A percentile compares a stretch with the other conserved stretches of the same genome.
These are phyloP conservation scores for Cryptus viduatorius DNA, from an alignment of 2,888 invertebrate genomes.

Conservation along the genomic window DNA sequence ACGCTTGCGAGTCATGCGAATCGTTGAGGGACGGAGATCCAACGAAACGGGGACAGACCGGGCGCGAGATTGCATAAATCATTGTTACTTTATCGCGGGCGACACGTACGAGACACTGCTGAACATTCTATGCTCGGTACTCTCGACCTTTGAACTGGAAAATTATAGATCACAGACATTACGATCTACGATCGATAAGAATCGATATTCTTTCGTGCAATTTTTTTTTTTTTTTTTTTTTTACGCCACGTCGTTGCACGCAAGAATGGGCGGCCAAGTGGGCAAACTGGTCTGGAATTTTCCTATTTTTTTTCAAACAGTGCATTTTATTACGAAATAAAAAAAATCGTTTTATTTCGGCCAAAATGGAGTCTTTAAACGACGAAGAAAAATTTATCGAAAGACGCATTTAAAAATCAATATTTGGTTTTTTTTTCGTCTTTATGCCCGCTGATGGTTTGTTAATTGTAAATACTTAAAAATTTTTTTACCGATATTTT, in stretches of 20 bases:
- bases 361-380: too few species aligned
- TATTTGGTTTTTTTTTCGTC: too few species aligned
- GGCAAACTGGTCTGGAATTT: too few species aligned
- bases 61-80: slow-evolving; percentile 54
- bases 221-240: too few species aligned
- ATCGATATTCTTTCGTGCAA: slow-evolving; percentile 20
- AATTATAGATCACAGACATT: slow-evolving; percentile 52
- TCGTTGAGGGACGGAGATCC: slow-evolving; percentile 18
- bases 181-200: slow-evolving; percentile 45
- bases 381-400: too few species aligned
- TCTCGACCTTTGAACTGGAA: slow-evolving; percentile 54
- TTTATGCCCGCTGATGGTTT: too few species aligned
- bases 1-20: slow-evolving; percentile 54
- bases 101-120: not conserved
- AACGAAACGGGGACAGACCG: slow-evolving; percentile 51
- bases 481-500: too few species aligned
- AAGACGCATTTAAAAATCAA: too few species aligned
- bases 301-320: too few species aligned
- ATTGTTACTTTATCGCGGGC: slow-evolving; percentile 49
- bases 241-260: not conserved
- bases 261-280: not conserved
- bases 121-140: not conserved
- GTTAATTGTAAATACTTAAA: too few species aligned
- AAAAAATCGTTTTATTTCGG: too few species aligned
- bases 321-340: too few species aligned